Base-by-base conservation (phyloP, 2,113 vertebrate species). In the Bombycilla garrulus region DNA sequence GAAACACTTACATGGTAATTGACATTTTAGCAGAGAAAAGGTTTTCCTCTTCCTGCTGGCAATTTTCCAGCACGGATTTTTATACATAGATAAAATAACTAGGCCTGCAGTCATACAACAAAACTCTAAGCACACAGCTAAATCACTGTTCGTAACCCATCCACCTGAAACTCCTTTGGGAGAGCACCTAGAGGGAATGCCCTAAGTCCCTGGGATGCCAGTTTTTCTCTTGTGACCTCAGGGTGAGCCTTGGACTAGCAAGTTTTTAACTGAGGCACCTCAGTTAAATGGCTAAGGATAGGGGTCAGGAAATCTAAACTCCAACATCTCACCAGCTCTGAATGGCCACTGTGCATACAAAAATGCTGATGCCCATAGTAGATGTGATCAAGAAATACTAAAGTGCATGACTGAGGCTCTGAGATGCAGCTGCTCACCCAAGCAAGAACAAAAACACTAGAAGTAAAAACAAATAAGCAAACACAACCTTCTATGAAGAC, bases 281-380 rank as follows among this genome's bases (percentile, higher is more conserved):
- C n/a, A 61, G 42, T 23, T 28, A 89, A 90, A 84, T 6, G 29
- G 20, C 48, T 45, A 18, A 12, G 47, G 56, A 18, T 10, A 47
- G 9, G 2, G 8, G 11, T 20, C 42, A 73, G 18, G 8, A 15
- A 66, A 58, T 31, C 25, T 74, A 42, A 91, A 58, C 42, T 7
- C 42, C 1, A 2, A 16, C 17, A 84, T 20, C 66, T 81, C 70
- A 72, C 15, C 22, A 60, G 51, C 47, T 74, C 35, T 57, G 64
- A 44, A 11, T 1, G 18, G 42, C 15, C 45, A 73, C 11, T 0
- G 0, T 33, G 51, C 45, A 67, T 6, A 28, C 58, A 73, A 33
- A 92, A 92, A 26, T 5, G 33, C 18, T 67, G 65, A 81, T 3
- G 11, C 31, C 26, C 5, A 25, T 2, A 21, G 11, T 17, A 40